Conservation (phyloP, 2,113 vertebrate species). For the Actenoides lindsayi region DNA sequence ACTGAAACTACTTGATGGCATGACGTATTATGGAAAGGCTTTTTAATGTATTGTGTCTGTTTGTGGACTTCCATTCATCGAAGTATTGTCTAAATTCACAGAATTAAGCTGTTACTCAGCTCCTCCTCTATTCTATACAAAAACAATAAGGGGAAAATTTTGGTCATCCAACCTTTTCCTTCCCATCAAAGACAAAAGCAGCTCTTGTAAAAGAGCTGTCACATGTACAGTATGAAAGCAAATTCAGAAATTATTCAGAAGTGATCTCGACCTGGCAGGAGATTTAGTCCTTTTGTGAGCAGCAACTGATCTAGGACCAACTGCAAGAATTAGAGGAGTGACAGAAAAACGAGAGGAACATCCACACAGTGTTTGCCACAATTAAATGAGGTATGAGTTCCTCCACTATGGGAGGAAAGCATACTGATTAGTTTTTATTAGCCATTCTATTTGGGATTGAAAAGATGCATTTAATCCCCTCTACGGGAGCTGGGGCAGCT, state of each 20-base stretch:
- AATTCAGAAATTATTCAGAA: background rate
- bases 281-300: background rate
- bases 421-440: background rate
- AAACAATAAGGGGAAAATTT: background rate
- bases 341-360: background rate
- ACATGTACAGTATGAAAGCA: background rate
- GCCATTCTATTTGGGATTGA: background rate
- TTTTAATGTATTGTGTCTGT: background rate
- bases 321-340: background rate
- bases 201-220: background rate
- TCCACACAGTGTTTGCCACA: background rate
- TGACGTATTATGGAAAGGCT: background rate
- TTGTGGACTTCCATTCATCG: background rate
- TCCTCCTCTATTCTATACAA: background rate
- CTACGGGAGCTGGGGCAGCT: background rate
- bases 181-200: background rate
- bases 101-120: background rate
- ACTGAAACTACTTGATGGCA: background rate
- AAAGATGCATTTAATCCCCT: background rate
- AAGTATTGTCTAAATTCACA: background rate
- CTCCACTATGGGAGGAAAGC: background rate
- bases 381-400: background rate
- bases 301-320: background rate
- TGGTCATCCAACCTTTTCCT: background rate
- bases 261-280: background rate